Percentiles rank a stretch among this genome's conserved stretches.
phyloP scores from a whole-genome alignment of 2,888 invertebrate genomes.

The Sarcophaga subvicina region DNA sequence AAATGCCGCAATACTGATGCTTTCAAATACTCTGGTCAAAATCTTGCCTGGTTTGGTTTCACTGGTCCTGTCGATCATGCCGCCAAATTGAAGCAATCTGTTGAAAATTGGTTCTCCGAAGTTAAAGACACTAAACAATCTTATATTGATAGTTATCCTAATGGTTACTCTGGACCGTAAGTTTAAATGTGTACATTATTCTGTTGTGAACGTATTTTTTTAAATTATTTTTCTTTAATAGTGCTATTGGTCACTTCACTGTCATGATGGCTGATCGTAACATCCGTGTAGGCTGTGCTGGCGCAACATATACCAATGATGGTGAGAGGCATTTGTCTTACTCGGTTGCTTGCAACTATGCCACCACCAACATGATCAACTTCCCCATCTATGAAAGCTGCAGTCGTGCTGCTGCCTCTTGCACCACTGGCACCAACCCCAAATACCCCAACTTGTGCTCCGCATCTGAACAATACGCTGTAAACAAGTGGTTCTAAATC shows the following conservation, averaged over 20 bases:
- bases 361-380: conserved; percentile 70
- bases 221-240: not conserved
- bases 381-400: conserved; percentile 73
- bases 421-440: conserved; percentile 70
- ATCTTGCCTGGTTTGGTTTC: conserved; percentile 71
- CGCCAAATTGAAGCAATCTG: conserved; percentile 49
- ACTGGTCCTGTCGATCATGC: conserved; percentile 32
- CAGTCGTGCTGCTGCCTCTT: conserved; percentile 66
- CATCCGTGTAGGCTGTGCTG: conserved; percentile 74
- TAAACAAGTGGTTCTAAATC: conserved; percentile 12
- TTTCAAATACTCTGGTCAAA: conserved; percentile 75
- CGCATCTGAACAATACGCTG: conserved; percentile 70
- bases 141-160: conserved; percentile 69
- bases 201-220: not conserved
- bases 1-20: conserved; percentile 74
- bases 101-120: conserved; percentile 76
- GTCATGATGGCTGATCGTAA: conserved; percentile 73
- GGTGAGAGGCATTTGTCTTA: not conserved
- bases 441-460: conserved; percentile 73
- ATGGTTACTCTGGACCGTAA: conserved; percentile 51
- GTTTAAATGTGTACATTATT: conserved; percentile 8
- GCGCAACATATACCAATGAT: not conserved
- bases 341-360: conserved; percentile 76
- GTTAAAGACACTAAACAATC: conserved; percentile 39
- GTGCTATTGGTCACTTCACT: conserved; percentile 75